Conservation (phyloP, 1,140 invertebrate genomes). For the Helicoverpa zea region DNA sequence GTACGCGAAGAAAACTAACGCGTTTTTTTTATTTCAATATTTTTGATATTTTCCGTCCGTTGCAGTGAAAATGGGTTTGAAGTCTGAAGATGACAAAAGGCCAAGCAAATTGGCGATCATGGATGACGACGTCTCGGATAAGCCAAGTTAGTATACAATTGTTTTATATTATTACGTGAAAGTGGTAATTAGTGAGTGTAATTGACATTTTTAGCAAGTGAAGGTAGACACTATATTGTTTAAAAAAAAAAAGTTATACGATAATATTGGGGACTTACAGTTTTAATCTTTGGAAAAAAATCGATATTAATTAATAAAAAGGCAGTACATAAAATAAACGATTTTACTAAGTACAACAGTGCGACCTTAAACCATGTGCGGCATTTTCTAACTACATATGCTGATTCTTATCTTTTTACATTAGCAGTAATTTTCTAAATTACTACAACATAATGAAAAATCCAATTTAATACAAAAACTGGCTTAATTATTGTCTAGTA, state of each 20-base stretch:
- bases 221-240: neutral
- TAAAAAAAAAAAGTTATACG: neutral
- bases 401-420: too few species aligned
- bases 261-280: too few species aligned
- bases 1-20: conserved; percentile 27
- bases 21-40: conserved; percentile 54
- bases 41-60: conserved; percentile 60
- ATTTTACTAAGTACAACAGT: too few species aligned
- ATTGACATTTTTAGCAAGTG: conserved; percentile 3
- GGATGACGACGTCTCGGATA: conserved; percentile 76
- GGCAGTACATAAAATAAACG: too few species aligned
- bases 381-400: too few species aligned
- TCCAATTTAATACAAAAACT: neutral
- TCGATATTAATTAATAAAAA: too few species aligned
- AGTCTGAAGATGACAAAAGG: conserved; percentile 78
- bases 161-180: conserved; percentile 52
- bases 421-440: too few species aligned
- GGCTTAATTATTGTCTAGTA: too few species aligned
- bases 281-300: too few species aligned
- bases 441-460: neutral
- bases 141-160: conserved; percentile 72
- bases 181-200: conserved; percentile 3
- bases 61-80: conserved; percentile 82
- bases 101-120: conserved; percentile 84
- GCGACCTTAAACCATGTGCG: too few species aligned